Evolutionary conservation across 2,888 invertebrate species (phyloP), one percentile per base, ranked within the genome.

Genomic region (Patella caerulea): DNA sequence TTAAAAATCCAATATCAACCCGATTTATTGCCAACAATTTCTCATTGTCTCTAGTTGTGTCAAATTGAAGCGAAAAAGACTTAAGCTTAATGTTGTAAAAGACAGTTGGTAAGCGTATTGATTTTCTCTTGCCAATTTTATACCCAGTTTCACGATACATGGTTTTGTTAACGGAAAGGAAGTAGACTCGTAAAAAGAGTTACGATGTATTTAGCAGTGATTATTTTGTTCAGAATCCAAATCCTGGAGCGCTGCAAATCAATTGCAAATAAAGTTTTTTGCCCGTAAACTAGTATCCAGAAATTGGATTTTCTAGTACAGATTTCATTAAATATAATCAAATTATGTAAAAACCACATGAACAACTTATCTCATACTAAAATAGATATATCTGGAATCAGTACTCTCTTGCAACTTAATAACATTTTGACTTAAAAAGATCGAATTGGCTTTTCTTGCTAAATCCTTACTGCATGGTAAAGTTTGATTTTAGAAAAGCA

Each of bases 1-100:
- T 65, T 19, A 65, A 65, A 65, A 65, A 65, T 65, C 65, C 65
- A 65, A 65, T 65, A 65, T 65, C 65, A 65, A 24, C 19, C 19
- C 65, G 65, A 65, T 65, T 65, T 65, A 65, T 65, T 65, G 24
- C 65, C 24, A 11, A 24, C 19, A 19, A 65, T 65, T 65, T 65
- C 65, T 19, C 65, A 19, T 19, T 59, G 9, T 65, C 65, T 65
- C 65, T 65, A 65, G 45, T 45, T 45, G 45, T 24, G 19, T 65
- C 65, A 65, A 65, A 65, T 65, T 65, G 24, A 24, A 65, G 14
- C 24, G 65, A 65, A 65, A 65, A 65, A 65, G 65, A 24, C 19
- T 19, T 45, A 65, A 65, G 24, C 24, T 24, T 65, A 65, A 65
- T 24, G 24, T 65, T 65, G 65, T 65, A 45, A 45, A 45, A 45